Base-by-base conservation (phyloP, 2,113 vertebrate species). In the Noctilio leporinus region DNA sequence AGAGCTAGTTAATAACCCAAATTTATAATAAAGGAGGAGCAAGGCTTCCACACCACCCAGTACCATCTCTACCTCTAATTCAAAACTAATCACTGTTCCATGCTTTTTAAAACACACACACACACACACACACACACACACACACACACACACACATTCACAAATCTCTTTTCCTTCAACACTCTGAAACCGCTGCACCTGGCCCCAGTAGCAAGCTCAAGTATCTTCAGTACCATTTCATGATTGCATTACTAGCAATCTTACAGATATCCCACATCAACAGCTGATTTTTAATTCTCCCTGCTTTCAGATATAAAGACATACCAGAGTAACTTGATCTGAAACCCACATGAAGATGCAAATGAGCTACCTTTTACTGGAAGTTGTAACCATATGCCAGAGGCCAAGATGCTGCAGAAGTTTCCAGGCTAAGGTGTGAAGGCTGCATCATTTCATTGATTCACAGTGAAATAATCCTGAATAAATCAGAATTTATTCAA, bases 161-260 rank as follows among this genome's bases (percentile, higher is more conserved):
- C 33, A 38, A 0, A 5, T n/a, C 26, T 16, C 5, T 1, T 38
- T 67, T 19, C 6, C 28, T n/a, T 65, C 57, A 1, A 2, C 8
- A 7, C 11, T 57, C 88, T 53, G 38, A 26, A 57, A 6, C 1
- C 0, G 3, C 10, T 9, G 11, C 3, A 0, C 64, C 33, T 28
- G 85, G 35, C 45, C 59, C 64, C 43, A 26, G 76, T n/a, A 59
- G 49, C 59, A 53, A 26, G 76, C 51, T 49, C 67, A 0, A 0
- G n/a, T 0, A 11, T 40, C 57, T 28, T 9, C 33, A 43, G 62
- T 5, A 24, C 57, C 35, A 28, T 3, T 19, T 45, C 59, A 43
- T 0, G 2, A 35, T 0, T 2, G 6, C 14, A 17, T 4, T 10
- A 16, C 43, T 12, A 35, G 70, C 45, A 16, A 65, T 64, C 70